These are phyloP conservation scores for Vulpes vulpes DNA, from an alignment of 2,113 vertebrate species.

Conservation along the genomic window DNA sequence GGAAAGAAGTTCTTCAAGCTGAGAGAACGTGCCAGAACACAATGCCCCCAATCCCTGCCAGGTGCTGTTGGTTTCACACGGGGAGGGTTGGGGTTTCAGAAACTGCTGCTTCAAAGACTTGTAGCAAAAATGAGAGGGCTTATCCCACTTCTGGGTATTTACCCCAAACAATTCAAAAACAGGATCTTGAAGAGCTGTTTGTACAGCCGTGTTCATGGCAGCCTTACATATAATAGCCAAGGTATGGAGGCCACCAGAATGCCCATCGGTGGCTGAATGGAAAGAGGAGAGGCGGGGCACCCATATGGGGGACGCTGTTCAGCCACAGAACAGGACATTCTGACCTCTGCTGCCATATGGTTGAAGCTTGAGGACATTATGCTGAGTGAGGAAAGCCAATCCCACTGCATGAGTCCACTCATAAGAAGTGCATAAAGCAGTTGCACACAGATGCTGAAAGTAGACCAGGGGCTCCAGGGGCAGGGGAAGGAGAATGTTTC, in stretches of 20 bases:
- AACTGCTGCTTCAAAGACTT: not conserved
- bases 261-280: not conserved
- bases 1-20: not conserved
- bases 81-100: not conserved
- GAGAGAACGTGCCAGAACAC: not conserved
- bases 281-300: no score
- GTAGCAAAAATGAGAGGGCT: not conserved
- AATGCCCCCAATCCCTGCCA: not conserved
- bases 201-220: not conserved
- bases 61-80: rapidly evolving
- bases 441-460: not conserved
- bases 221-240: not conserved
- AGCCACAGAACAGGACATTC: no score
- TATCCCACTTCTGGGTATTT: not conserved
- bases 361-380: not conserved
- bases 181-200: not conserved
- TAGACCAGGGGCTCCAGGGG: not conserved
- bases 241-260: not conserved
- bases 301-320: not conserved
- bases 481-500: not conserved
- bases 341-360: not conserved
- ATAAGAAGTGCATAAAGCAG: not conserved
- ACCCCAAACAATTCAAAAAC: not conserved
- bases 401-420: not conserved
- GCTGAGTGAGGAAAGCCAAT: not conserved